phyloP scores from a whole-genome alignment of 1,140 invertebrate species.

The Trypoxylus dichotomus region DNA sequence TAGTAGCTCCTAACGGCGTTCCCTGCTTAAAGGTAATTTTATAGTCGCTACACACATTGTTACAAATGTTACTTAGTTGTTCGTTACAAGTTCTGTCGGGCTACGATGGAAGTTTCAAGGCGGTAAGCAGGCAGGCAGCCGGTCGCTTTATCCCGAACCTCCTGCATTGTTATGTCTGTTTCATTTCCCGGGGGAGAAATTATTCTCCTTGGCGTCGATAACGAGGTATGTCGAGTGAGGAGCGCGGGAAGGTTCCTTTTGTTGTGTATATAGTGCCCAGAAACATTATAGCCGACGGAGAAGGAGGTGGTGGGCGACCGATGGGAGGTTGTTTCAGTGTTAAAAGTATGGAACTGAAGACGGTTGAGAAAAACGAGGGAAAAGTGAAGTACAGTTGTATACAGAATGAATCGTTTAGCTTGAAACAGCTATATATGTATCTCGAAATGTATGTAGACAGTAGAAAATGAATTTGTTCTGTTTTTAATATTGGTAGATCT shows the following conservation, averaged over 20 bases:
- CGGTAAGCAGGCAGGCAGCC: neutral
- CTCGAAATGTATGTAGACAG: too few relatives aligned
- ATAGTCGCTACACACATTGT: conserved; percentile 19
- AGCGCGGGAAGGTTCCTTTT: neutral
- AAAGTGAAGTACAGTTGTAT: too few relatives aligned
- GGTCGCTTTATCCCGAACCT: neutral
- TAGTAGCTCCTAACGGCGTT: neutral
- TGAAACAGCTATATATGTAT: too few relatives aligned
- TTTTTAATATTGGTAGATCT: too few relatives aligned
- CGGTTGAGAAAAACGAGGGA: too few relatives aligned
- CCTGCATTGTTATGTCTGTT: conserved; percentile 18
- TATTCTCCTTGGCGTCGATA: conserved; percentile 5
- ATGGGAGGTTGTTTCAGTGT: neutral
- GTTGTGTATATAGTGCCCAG: neutral
- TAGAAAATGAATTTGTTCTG: too few relatives aligned
- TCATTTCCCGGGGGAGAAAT: conserved; percentile 16
- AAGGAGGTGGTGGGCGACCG: neutral
- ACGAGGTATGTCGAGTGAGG: conserved; percentile 1
- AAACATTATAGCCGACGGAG: neutral
- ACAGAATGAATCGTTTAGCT: too few relatives aligned
- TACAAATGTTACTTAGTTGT: conserved; percentile 2
- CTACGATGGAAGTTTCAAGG: neutral
- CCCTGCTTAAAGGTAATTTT: conserved; percentile 12
- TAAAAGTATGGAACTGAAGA: neutral
- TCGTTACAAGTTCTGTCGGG: neutral